Evolutionary conservation across 2,113 vertebrate genomes (phyloP), one percentile per base, ranked within the genome.

Genomic region (Alexandromys fortis): DNA sequence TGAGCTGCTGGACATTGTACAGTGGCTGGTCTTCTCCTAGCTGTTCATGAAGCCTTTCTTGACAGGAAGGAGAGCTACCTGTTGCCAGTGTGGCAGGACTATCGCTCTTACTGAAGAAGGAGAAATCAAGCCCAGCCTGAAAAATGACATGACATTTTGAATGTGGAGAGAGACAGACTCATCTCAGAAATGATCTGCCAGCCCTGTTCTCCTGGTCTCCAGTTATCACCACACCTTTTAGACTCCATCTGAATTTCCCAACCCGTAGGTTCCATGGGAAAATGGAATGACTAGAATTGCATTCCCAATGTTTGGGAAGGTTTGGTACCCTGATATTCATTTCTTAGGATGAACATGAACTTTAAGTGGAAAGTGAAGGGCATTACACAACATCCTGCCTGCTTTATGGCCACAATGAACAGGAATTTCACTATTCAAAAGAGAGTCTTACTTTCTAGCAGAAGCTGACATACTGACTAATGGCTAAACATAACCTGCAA

Each of bases 21-120:
- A 12, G 26, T 0, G 14, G 28, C 68, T 12, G 10, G 63, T n/a
- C 9, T 30, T 28, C 45, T 45, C 47, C 45, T 28, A 22, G 2
- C 45, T 86, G 35, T 26, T 75, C 55, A 26, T 3, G 0, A 19
- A 55, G 38, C 26, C 33, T n/a, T 1, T 75, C 92, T 90, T n/a
- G 0, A 68, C 24, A 79, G 90, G 65, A 91, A 85, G 86, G 55
- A 55, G 68, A 42, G 67, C 33, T 86, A 42, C 95, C 94, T 96
- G 89, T 63, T 70, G 94, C 73, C 5, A 5, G 55, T 42, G n/a
- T 89, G 97, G 88, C 95, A 97, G 94, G 76, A n/a, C 7, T 21
- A 82, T 95, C 52, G 28, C 77, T 97, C 95, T 96, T 97, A 30
- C 30, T 96, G 94, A 97, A 96, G 88, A 78, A 97, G 88, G 95